Base-by-base conservation (phyloP, 2,888 invertebrate species). In the Acanthosepion lycidas region DNA sequence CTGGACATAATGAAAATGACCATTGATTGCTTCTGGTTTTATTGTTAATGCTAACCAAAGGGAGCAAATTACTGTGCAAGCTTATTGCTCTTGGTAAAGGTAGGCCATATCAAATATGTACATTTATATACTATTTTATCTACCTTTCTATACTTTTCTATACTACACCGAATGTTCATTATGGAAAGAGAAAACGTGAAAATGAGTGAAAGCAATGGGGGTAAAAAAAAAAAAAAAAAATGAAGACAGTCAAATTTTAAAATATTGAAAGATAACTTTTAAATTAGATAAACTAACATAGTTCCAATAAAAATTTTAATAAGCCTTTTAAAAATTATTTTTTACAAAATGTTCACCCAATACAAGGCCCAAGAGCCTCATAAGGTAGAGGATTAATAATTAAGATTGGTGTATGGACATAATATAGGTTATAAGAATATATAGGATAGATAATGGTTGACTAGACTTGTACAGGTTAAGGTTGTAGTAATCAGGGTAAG, bases 51-150 rank as follows among this genome's bases (percentile, higher is more conserved):
- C 95, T 95, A 95, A 94, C 95, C 51, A 94, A 96, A 96, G 96
- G 96, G 95, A 96, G 96, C 96, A 96, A 96, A 95, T 96, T 96
- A 93, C 96, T 96, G 95, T 95, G 96, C 95, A 96, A 96, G 95
- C 96, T 96, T 96, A 96, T 96, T 94, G 95, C 95, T 95, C 96
- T 96, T 95, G 96, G 96, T 95, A 95, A 96, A 53, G 95, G 95
- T 64, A 78, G 78, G 78, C n/a, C 78, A 78, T n/a, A 15, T 15
- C n/a, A 78, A 78, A 78, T 78, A 78, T n/a, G 78, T 12, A 78
- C 1, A 78, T n/a, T 78, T 78, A n/a, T 12, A 78, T 78, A 78
- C n/a, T 12, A 78, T 78, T 78, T 78, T 78, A 59, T 78, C n/a
- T 78, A 78, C n/a, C 78, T 78, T 15, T 18, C 33, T n/a, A 78